phyloP scores from a whole-genome alignment of 1,140 invertebrate species.

The Homalodisca vitripennis region DNA sequence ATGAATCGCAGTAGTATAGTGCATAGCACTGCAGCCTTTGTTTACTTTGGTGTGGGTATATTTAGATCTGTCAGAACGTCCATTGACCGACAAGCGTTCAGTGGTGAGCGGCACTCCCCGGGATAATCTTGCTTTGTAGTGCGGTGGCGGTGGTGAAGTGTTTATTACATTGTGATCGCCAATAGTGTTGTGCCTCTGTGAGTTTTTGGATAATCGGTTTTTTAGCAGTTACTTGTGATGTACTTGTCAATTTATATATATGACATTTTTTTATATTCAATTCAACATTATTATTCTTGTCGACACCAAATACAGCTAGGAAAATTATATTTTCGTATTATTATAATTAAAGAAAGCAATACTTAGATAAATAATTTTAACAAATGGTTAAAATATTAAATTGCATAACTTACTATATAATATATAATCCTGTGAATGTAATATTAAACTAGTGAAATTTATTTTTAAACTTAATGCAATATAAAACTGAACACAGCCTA shows the following conservation, averaged over 20 bases:
- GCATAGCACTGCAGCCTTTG: too few relatives aligned
- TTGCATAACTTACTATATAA: too few relatives aligned
- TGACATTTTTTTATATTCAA: background rate
- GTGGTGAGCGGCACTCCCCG: background rate
- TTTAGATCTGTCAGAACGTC: conserved; percentile 9
- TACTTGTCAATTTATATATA: background rate
- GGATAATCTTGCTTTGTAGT: background rate
- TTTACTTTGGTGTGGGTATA: conserved; percentile 9
- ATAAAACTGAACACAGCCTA: too few relatives aligned
- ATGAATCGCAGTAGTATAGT: too few relatives aligned
- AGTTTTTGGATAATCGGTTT: background rate
- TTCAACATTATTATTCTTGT: background rate
- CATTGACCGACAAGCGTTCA: too few relatives aligned
- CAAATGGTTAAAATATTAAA: too few relatives aligned
- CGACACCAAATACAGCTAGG: background rate
- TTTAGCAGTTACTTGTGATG: background rate
- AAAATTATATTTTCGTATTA: too few relatives aligned
- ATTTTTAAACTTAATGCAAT: too few relatives aligned
- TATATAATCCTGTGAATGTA: too few relatives aligned
- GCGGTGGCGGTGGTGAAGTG: background rate
- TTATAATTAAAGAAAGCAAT: too few relatives aligned
- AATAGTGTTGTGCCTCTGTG: background rate
- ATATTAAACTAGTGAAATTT: too few relatives aligned
- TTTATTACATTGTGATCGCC: background rate
- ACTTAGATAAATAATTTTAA: too few relatives aligned